A percentile compares a stretch with the other conserved stretches of the same genome.
Evolutionary conservation across 2,797 vertebrate genomes (phyloP).

Genomic region (Dallia pectoralis): DNA sequence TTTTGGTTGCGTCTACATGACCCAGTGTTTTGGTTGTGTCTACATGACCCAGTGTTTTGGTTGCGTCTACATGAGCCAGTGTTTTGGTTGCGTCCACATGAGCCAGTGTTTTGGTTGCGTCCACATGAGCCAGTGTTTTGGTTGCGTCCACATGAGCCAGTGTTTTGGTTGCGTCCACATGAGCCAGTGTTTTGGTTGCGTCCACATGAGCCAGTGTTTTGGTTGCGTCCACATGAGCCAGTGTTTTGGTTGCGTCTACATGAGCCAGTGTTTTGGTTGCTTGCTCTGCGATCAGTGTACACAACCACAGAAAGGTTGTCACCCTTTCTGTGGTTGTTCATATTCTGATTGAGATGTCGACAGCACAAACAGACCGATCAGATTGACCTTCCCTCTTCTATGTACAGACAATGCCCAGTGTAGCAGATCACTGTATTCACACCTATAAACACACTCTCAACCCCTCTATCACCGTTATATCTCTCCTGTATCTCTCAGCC

Average conservation of each 20-base stretch:
- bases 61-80: too few relatives aligned
- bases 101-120: too few relatives aligned
- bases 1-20: not conserved
- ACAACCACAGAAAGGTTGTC: not conserved
- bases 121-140: not conserved
- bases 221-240: not conserved
- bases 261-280: too few relatives aligned
- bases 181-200: not conserved
- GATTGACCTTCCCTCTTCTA: conserved; percentile 13
- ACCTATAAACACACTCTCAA: too few relatives aligned
- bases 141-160: not conserved
- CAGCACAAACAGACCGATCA: conserved; percentile 13
- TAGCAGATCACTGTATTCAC: not conserved
- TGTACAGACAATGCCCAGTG: too few relatives aligned
- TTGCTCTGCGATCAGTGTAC: not conserved
- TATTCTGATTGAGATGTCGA: conserved; percentile 11
- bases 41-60: not conserved
- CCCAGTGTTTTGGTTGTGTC: not conserved
- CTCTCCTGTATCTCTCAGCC: too few relatives aligned
- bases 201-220: not conserved
- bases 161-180: not conserved
- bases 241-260: not conserved
- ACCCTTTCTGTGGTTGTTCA: not conserved
- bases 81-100: too few relatives aligned
- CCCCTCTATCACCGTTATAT: too few relatives aligned